Conservation (phyloP, 30 jellyfish, hydroid and myxozoan species). For the Cassiopea xamachana region DNA sequence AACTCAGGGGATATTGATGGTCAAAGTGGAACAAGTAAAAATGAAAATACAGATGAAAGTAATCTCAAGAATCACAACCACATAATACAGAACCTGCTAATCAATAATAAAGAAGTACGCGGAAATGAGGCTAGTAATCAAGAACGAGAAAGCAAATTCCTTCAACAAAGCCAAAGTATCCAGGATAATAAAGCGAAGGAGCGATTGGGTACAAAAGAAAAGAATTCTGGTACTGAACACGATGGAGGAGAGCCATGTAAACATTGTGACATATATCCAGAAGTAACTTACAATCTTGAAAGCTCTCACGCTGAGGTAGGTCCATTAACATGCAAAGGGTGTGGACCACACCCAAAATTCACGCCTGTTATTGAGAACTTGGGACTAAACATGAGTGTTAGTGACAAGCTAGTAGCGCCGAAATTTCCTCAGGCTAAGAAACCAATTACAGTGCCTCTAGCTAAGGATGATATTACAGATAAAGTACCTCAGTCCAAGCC, state of each 20-base stretch:
- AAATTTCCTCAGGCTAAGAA: not conserved
- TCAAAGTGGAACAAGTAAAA: not conserved
- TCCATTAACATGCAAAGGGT: constrained; percentile 54
- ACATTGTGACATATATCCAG: constrained; percentile 67
- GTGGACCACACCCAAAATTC: constrained; percentile 35
- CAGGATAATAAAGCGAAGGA: not conserved
- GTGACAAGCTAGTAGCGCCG: constrained; percentile 22
- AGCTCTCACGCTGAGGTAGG: constrained; percentile 45
- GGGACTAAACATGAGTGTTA: constrained; percentile 26
- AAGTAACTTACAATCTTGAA: constrained; percentile 47
- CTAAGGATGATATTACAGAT: not conserved
- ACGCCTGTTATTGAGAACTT: constrained; percentile 56
- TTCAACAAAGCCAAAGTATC: not conserved
- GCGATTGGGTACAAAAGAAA: not conserved
- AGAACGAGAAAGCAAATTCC: not conserved
- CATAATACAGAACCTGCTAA: not conserved
- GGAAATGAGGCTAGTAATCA: not conserved
- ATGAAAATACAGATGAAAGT: not conserved
- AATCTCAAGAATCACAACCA: not conserved
- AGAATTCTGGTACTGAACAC: not conserved
- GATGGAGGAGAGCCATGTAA: constrained; percentile 47
- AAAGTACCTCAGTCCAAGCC: not conserved
- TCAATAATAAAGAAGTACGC: not conserved
- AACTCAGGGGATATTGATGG: not conserved
- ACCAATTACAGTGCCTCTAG: not conserved